These are phyloP conservation scores for Cosmia pyralina DNA, from an alignment of 2,888 invertebrate genomes.

Conservation along the genomic window DNA sequence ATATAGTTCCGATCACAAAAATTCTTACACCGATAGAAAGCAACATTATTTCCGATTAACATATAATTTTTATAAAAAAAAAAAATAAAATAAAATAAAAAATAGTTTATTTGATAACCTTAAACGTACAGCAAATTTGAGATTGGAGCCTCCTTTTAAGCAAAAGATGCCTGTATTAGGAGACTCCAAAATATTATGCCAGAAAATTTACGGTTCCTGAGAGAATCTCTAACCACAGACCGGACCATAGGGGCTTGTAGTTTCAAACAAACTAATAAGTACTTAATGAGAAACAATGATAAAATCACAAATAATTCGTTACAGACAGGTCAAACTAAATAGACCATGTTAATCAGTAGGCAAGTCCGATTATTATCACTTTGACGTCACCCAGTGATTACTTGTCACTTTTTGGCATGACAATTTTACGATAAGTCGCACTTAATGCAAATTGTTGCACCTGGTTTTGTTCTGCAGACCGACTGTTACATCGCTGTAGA, in stretches of 20 bases:
- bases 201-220: background rate
- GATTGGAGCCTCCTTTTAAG: too few relatives aligned
- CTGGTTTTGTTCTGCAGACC: background rate
- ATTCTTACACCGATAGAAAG: background rate
- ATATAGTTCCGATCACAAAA: background rate
- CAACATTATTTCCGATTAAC: background rate
- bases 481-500: background rate
- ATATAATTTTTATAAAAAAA: too few relatives aligned
- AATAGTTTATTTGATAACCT: too few relatives aligned
- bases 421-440: constrained; percentile 17
- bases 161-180: too few relatives aligned
- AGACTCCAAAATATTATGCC: too few relatives aligned
- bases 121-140: too few relatives aligned
- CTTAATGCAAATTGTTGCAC: constrained; percentile 16
- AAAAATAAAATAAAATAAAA: too few relatives aligned
- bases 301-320: constrained; percentile 13
- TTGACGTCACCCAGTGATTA: constrained; percentile 7
- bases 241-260: background rate
- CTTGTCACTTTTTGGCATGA: constrained; percentile 4
- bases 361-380: constrained; percentile 11
- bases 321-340: constrained; percentile 1
- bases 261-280: background rate
- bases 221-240: background rate
- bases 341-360: constrained; percentile 5
- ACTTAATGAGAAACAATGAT: background rate